These are phyloP conservation scores for Electrophaes corylata DNA, from an alignment of 2,888 invertebrate genomes.

Conservation along the genomic window DNA sequence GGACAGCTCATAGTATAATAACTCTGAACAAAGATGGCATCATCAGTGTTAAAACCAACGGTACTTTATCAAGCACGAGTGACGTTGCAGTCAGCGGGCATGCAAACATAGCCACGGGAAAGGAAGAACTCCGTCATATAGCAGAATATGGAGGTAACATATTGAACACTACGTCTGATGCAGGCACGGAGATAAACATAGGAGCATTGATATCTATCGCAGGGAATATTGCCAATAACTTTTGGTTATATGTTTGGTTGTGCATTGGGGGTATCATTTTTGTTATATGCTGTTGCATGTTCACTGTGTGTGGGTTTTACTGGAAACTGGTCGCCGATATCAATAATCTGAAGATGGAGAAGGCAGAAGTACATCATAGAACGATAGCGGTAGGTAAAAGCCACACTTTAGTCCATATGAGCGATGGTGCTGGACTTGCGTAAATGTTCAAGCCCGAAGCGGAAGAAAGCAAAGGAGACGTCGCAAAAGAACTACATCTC, in stretches of 20 bases:
- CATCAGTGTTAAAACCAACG: background rate
- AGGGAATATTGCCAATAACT: conserved; percentile 1
- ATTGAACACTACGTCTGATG: background rate
- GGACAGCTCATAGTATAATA: background rate
- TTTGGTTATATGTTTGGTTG: conserved; percentile 18
- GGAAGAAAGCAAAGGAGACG: no score
- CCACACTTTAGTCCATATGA: background rate
- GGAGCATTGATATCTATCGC: conserved; percentile 3
- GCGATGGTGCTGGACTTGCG: no score
- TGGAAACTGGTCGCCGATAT: conserved; percentile 7
- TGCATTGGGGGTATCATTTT: background rate
- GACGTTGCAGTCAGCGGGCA: background rate
- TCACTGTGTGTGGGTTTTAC: conserved; percentile 1
- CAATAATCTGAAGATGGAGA: conserved; percentile 1
- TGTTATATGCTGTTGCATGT: background rate
- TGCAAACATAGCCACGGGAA: conserved; percentile 13
- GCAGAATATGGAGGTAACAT: background rate
- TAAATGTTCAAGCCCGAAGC: no score
- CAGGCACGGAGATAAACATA: background rate
- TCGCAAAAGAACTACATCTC: no score
- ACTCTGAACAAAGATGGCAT: conserved; percentile 3
- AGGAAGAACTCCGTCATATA: conserved; percentile 4
- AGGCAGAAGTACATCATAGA: background rate
- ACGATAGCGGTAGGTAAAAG: background rate
- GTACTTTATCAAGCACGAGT: background rate